These are phyloP conservation scores for Malaclemys terrapin DNA, from an alignment of 2,113 vertebrate genomes.

Conservation along the genomic window DNA sequence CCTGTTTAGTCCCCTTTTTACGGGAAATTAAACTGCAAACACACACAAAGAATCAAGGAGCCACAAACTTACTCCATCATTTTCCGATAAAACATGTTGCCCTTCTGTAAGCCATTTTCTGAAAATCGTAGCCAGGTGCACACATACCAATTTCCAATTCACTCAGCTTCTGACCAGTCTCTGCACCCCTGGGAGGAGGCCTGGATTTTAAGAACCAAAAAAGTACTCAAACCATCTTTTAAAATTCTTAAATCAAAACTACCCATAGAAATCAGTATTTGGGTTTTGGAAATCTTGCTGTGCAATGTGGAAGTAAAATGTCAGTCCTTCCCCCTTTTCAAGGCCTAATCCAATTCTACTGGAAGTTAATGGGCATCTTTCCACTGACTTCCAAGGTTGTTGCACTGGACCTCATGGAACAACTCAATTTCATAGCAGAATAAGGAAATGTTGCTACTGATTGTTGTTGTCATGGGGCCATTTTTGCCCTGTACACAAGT, in stretches of 20 bases:
- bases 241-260: not conserved
- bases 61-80: not conserved
- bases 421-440: not conserved
- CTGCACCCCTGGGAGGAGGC: not conserved
- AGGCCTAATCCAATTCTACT: not conserved
- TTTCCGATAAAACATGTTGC: not conserved
- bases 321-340: not conserved
- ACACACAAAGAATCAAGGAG: too few species aligned
- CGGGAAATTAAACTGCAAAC: not conserved
- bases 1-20: not conserved
- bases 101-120: not conserved
- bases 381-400: not conserved
- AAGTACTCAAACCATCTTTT: not conserved
- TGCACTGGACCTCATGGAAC: not conserved
- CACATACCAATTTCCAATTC: accelerated
- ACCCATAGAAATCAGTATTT: not conserved
- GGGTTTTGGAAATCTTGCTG: not conserved
- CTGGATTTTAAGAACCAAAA: not conserved
- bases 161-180: not conserved
- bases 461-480: not conserved
- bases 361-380: not conserved
- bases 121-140: accelerated
- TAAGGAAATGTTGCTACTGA: not conserved
- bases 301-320: not conserved
- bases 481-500: not conserved